Base-by-base conservation (phyloP, 2,113 vertebrate species). In the Thinocorus orbignyianus region DNA sequence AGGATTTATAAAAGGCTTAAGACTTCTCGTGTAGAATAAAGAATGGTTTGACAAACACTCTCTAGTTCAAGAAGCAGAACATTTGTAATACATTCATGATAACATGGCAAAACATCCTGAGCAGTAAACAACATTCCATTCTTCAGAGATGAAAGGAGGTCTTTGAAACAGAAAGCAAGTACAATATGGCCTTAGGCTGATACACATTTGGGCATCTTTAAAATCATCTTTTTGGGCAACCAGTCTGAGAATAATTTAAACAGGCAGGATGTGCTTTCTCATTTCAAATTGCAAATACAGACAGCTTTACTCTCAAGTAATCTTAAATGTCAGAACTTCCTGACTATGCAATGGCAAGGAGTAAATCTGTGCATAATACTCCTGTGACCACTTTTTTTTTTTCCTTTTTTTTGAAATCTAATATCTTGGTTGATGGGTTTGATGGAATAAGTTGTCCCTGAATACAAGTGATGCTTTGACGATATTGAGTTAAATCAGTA, bases 121-220 rank as follows among this genome's bases (percentile, higher is more conserved):
- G 95, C 95, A 77, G 90, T 97, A 97, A 97, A 97, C 96, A 96
- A 86, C 94, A 95, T 97, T 97, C 96, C 95, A 90, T 96, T 97
- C 92, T 97, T 96, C 83, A 86, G 83, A 96, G 95, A 97, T 96
- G 93, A 97, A 97, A 95, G 96, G 58, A 97, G 90, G 87, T 83
- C 95, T 97, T 96, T 96, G 96, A 95, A 97, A 95, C 95, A 89
- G 93, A 94, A 95, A 84, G 92, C 90, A 88, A 96, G 92, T 94
- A 94, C 86, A 90, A 58, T 65, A 80, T 95, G 70, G 85, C 97
- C 96, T 93, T 52, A 94, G 95, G 96, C 94, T 78, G 76, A 48
- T 93, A 70, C 31, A 54, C 86, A 96, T 95, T 95, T 88, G 93
- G 82, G 92, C 93, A 96, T 96, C 91, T 96, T 92, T 91, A 95